Conservation (phyloP, 2,888 invertebrate species). For the Orchestes rusci region DNA sequence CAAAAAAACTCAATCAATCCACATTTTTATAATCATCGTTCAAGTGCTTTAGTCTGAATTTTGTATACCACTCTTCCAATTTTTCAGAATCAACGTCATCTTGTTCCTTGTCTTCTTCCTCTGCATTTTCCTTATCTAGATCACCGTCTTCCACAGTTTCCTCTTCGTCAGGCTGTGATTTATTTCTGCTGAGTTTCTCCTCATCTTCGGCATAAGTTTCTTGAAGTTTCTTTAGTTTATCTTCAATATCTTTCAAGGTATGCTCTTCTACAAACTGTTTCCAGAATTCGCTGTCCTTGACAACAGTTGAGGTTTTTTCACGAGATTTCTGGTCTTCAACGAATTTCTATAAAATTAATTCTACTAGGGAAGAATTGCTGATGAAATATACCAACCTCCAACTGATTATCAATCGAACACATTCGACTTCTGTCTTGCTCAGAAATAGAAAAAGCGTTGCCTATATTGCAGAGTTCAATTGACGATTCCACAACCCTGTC, state of each 20-base stretch:
- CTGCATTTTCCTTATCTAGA: no score
- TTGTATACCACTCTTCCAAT: no score
- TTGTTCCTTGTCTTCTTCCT: no score
- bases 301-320: constrained; percentile 3
- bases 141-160: no score
- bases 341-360: constrained; percentile 16
- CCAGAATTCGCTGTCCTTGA: constrained; percentile 20
- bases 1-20: no score
- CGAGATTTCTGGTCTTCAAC: constrained; percentile 2
- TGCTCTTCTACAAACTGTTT: constrained; percentile 16
- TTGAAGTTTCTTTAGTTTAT: constrained; percentile 19
- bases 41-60: no score
- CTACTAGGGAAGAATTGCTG: background rate
- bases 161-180: no score
- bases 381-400: constrained; percentile 13
- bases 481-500: background rate
- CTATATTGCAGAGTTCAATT: no score
- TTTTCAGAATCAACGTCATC: no score
- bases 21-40: no score
- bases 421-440: constrained; percentile 14
- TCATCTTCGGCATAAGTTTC: constrained; percentile 21
- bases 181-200: constrained; percentile 7
- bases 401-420: constrained; percentile 14
- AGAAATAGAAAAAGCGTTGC: constrained; percentile 10
- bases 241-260: constrained; percentile 25